phyloP scores from a whole-genome alignment of 2,797 vertebrate genomes.

The Zonotrichia albicollis region DNA sequence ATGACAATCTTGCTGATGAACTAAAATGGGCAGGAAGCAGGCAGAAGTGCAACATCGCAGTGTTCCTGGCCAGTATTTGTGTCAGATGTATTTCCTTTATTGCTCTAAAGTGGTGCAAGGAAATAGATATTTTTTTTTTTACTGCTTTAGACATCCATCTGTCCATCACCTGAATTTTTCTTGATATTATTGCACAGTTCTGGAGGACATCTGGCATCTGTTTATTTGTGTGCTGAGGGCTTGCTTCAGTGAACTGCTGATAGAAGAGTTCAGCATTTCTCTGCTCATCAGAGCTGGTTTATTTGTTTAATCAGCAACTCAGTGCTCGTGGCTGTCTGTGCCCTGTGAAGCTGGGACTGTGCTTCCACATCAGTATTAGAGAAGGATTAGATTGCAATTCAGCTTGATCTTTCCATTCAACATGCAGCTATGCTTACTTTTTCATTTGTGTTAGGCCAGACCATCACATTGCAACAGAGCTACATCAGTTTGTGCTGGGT shows the following conservation, averaged over 20 bases:
- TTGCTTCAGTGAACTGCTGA: constrained; percentile 53
- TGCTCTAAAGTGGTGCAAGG: background rate
- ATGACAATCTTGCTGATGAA: constrained; percentile 23
- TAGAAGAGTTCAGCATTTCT: constrained; percentile 10
- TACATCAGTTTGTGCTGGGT: background rate
- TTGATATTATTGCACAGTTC: background rate
- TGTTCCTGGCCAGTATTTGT: background rate
- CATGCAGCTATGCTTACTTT: background rate
- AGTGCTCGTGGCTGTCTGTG: background rate
- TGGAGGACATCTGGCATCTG: background rate
- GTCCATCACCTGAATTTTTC: background rate
- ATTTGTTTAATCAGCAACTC: constrained; percentile 54
- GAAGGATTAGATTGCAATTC: constrained; percentile 26
- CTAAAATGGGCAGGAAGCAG: background rate
- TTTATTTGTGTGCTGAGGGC: background rate
- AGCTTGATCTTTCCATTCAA: constrained; percentile 21
- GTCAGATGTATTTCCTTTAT: background rate
- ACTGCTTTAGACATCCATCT: background rate
- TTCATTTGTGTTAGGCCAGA: background rate
- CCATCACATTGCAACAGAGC: background rate
- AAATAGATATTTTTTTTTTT: background rate
- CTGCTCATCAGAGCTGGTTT: constrained; percentile 31
- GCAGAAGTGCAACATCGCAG: background rate
- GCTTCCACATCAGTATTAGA: background rate
- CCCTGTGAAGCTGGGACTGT: background rate